Percentiles rank a stretch among this genome's conserved stretches.
phyloP scores from a whole-genome alignment of 92 coral and sea anemone genomes.

The Epizoanthus fatuus region DNA sequence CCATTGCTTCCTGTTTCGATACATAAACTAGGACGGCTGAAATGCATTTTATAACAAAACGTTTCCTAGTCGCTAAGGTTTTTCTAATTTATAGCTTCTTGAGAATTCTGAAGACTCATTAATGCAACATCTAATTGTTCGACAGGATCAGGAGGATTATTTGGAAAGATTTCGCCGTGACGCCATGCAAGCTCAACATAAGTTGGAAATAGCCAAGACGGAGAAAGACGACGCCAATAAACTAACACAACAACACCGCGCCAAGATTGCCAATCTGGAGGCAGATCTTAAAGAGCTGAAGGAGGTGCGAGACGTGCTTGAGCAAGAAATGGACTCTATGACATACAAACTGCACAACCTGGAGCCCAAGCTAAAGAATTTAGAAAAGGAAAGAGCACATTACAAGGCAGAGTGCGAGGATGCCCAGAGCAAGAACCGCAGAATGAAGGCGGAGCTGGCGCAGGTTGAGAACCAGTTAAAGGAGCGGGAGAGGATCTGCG shows the following conservation, averaged over 20 bases:
- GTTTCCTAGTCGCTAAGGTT: no score
- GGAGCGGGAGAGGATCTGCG: slow-evolving; percentile 82
- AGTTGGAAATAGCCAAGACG: slow-evolving; percentile 67
- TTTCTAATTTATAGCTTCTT: no score
- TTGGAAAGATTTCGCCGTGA: slow-evolving; percentile 75
- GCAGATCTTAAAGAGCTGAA: slow-evolving; percentile 66
- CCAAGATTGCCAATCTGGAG: slow-evolving; percentile 57
- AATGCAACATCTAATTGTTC: background rate
- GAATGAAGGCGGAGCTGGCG: slow-evolving; percentile 76
- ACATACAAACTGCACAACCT: slow-evolving; percentile 77
- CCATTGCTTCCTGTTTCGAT: background rate
- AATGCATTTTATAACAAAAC: no score
- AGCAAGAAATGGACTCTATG: slow-evolving; percentile 74
- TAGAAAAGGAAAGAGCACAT: slow-evolving; percentile 78
- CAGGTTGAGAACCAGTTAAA: slow-evolving; percentile 87
- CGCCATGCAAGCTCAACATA: slow-evolving; percentile 69
- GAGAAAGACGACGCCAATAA: slow-evolving; percentile 76
- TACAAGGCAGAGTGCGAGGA: slow-evolving; percentile 73
- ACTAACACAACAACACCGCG: slow-evolving; percentile 62
- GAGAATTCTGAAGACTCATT: background rate
- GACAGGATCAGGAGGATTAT: slow-evolving; percentile 61
- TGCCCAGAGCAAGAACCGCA: slow-evolving; percentile 67
- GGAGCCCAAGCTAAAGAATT: slow-evolving; percentile 70
- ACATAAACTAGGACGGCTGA: no score
- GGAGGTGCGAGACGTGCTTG: slow-evolving; percentile 74